phyloP scores from a whole-genome alignment of 1,140 invertebrate species.

The Kradibia gibbosae region DNA sequence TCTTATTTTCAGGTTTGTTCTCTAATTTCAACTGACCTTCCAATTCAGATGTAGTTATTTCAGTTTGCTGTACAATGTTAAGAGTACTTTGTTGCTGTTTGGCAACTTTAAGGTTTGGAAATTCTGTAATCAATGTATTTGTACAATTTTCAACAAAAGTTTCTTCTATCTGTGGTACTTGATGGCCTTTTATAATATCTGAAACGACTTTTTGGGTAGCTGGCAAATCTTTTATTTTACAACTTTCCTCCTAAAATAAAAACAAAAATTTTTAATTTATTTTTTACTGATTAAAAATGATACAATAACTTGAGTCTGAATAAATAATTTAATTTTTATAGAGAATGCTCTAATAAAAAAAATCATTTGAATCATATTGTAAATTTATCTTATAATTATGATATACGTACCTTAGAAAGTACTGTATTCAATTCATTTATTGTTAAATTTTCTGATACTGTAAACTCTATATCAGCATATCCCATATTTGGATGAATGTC shows the following conservation, averaged over 20 bases:
- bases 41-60: constrained; percentile 72
- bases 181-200: constrained; percentile 68
- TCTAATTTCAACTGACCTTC: constrained; percentile 69
- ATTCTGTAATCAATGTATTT: constrained; percentile 58
- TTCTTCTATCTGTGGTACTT: constrained; percentile 71
- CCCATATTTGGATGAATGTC: constrained; percentile 63
- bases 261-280: not conserved
- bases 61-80: constrained; percentile 67
- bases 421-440: constrained; percentile 61
- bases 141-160: constrained; percentile 60
- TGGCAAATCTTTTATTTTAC: constrained; percentile 60
- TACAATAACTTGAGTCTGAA: no score
- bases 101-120: constrained; percentile 62
- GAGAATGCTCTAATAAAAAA: no score
- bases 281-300: no score
- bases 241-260: constrained; percentile 58
- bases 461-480: constrained; percentile 62
- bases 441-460: constrained; percentile 58
- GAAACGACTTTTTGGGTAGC: constrained; percentile 63
- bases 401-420: constrained; percentile 56
- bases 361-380: no score
- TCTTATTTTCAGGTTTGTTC: constrained; percentile 71
- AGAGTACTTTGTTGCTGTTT: constrained; percentile 65
- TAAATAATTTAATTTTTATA: no score
- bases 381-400: not conserved